Evolutionary conservation across 2,888 invertebrate genomes (phyloP).

Genomic region (Sphaeridia pumilis): DNA sequence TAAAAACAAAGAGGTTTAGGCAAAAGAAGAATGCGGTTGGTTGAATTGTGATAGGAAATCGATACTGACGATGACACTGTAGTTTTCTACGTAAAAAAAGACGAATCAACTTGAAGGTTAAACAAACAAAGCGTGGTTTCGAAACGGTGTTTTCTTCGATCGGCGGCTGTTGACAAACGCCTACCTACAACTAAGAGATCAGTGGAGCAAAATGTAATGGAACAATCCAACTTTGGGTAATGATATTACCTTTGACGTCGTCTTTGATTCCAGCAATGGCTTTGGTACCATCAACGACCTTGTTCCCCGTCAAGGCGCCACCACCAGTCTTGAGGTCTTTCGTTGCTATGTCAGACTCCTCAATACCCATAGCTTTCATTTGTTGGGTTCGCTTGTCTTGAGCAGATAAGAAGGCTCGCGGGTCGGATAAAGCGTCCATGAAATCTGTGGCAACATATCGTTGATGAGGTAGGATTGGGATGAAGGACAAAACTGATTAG

Average conservation of each 20-base stretch:
- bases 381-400: conserved; percentile 84
- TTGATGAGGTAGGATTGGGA: background rate
- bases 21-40: background rate
- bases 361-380: conserved; percentile 95
- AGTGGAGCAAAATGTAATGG: background rate
- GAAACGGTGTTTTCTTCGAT: background rate
- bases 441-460: too few species aligned
- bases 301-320: conserved; percentile 15
- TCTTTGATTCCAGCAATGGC: conserved; percentile 32
- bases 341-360: conserved; percentile 52
- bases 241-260: conserved; percentile 32
- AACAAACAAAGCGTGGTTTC: background rate
- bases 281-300: conserved; percentile 20
- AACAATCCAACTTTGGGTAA: background rate
- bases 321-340: conserved; percentile 36
- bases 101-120: background rate
- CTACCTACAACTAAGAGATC: background rate
- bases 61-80: background rate
- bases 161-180: too few species aligned
- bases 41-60: background rate
- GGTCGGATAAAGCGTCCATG: conserved; percentile 96
- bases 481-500: background rate
- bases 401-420: conserved; percentile 92
- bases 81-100: background rate
- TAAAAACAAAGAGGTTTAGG: conserved; percentile 6